Evolutionary conservation across 2,797 vertebrate genomes (phyloP), one percentile per base, ranked within the genome.

Genomic region (Tenualosa thibaudeaui): DNA sequence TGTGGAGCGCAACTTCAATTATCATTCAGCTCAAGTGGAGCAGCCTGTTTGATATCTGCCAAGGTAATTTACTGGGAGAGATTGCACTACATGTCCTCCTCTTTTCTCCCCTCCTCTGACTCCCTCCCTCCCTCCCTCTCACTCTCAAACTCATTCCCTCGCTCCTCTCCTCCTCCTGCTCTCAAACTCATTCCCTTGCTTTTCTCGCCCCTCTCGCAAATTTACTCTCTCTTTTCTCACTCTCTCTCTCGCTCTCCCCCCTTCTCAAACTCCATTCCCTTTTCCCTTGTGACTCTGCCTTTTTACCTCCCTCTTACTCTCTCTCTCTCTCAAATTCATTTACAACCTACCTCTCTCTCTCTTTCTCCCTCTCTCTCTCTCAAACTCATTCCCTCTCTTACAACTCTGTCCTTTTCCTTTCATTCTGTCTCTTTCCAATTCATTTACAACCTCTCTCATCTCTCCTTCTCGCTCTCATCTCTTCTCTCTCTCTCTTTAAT

Each of bases 11-110:
- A 31, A 87, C 90, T 91, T 87, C 93, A 94, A 94, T 94, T 95
- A 93, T 93, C 85, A 93, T 92, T 93, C 89, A 89, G 89, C 60
- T 87, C 85, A 88, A 94, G 89, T 89, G 85, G 89, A 92, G 92
- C 92, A 90, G 90, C 92, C 85, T 89, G 93, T 94, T 94, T 94
- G 91, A 94, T 95, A 95, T 92, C 87, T 91, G 92, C 88, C 68
- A 84, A 91, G 89, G 92, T 94, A 94, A 93, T 95, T 96, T 93
- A 94, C 88, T 90, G 84, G 92, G 91, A 94, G 90, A 94, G 93
- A 95, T 95, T 95, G 88, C 68, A 40, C 31, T 75, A 75, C 68
- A 75, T 19, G 26, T 37, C 12, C 37, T 71, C 13, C 31, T 37
- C 15, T 40, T 17, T 40, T 26, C 24, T 62, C 24, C 17, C 65